Base-by-base conservation (phyloP, 2,888 invertebrate species). In the Chymomyza amoena region DNA sequence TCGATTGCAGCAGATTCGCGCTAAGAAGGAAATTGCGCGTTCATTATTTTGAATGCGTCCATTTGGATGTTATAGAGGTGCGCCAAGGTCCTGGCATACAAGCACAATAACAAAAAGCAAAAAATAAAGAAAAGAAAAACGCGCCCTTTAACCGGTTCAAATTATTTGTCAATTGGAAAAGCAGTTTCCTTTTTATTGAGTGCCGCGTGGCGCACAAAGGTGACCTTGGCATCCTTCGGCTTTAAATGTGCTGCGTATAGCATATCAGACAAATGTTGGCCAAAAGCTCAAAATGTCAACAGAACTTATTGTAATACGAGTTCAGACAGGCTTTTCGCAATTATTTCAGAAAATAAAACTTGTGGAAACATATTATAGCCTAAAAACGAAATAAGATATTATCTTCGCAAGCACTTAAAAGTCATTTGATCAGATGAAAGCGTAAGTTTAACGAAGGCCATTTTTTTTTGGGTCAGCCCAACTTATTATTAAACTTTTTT, bases 31-130 rank as follows among this genome's bases (percentile, higher is more conserved):
- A 76, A 76, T 73, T 73, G 66, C 62, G 69, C 69, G 56, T 56
- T 56, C 63, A 68, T 76, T 76, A 61, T 69, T 68, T 71, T 70
- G 59, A 76, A 75, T 68, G 60, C 64, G 16, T 60, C 56, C 39
- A 45, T 45, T 45, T 45, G 39, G 10, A 13, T 13, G 3, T 13
- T 13, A 45, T 45, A 13, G 13, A 45, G 39, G 39, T 45, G 39
- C 13, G 39, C 39, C 39, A 45, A 45, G 39, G 39, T 45, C 39
- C 39, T 45, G 39, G 13, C 39, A 45, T 45, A 13, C 39, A 45
- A 32, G 7, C 7, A 32, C 6, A 32, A 45, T 45, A 25, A 25
- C 25, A 25, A 25, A 0, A 45, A n/a, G n/a, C n/a, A n/a, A n/a
- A n/a, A n/a, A n/a, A n/a, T n/a, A n/a, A n/a, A n/a, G n/a, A n/a